Conservation (phyloP, 2,113 vertebrate species). For the Dicentrarchus labrax region DNA sequence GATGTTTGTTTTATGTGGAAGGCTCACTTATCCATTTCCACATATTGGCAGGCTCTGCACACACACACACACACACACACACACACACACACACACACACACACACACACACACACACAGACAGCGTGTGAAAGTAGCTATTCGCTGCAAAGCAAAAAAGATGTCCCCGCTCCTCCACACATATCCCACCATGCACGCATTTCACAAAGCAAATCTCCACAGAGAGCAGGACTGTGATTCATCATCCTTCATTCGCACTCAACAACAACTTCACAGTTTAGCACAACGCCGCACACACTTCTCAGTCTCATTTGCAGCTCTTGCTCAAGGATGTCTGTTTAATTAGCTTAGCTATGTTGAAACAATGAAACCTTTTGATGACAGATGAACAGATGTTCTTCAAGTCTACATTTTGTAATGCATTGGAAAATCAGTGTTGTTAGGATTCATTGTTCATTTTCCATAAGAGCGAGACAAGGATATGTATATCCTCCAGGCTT, state of each 20-base stretch:
- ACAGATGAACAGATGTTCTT: constrained; percentile 50
- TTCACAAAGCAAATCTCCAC: constrained; percentile 31
- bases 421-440: not conserved
- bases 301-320: constrained; percentile 28
- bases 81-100: constrained; percentile 5
- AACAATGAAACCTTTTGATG: constrained; percentile 23
- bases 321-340: constrained; percentile 51
- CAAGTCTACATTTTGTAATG: constrained; percentile 32
- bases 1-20: constrained; percentile 8
- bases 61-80: constrained; percentile 16
- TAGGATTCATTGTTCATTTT: not conserved
- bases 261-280: constrained; percentile 36
- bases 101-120: constrained; percentile 20
- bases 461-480: not conserved
- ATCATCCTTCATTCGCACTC: constrained; percentile 35
- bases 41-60: constrained; percentile 11
- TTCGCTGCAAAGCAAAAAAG: constrained; percentile 9
- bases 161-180: not conserved
- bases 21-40: not conserved
- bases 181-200: not conserved
- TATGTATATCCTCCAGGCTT: too few relatives aligned
- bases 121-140: not conserved
- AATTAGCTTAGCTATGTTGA: constrained; percentile 45
- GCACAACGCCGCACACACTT: not conserved
- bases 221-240: constrained; percentile 43